Evolutionary conservation across 1,140 invertebrate species (phyloP), one percentile per base, ranked within the genome.

Genomic region (Arctopsyche grandis): DNA sequence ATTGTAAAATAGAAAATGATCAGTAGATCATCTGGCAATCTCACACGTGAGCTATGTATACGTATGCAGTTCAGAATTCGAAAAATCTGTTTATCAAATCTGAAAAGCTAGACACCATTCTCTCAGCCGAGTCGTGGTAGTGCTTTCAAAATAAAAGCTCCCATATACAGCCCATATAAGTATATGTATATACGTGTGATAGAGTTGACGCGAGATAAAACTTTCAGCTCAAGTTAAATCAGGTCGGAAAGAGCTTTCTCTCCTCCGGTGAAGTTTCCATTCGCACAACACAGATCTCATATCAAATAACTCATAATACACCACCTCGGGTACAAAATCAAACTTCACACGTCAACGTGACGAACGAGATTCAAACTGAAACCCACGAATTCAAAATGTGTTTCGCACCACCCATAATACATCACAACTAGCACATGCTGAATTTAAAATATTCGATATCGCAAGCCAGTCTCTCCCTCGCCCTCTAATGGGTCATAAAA

Each of bases 401-500:
- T 14, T 12, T 5, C 16, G 10, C 48, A 12, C 48, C 3, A 5
- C 48, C 48, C 10, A 16, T 12, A 52, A 52, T 52, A 52, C 1
- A 52, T 52, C 48, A 52, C 3, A 52, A 52, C 16, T 52, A 52
- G 4, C 4, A 12, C 12, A 16, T 52, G 12, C 16, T 52, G 16
- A 52, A 52, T 52, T 52, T 52, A 14, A 52, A 52, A 52, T 52
- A 16, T 12, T 52, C 10, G 48, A 52, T 5, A 3, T 12, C 48
- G 48, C 48, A 10, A 14, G 48, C 16, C 5, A 24, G 24, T 10
- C 63, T 66, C 24, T 9, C n/a, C n/a, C n/a, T n/a, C n/a, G n/a
- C n/a, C n/a, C 63, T 66, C 63, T 66, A 66, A 66, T 66, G 63
- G 63, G 19, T 66, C 63, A 29, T 66, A 66, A 66, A 66, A 66